A percentile compares a stretch with the other conserved stretches of the same genome.
These are phyloP conservation scores for Alsophila aescularia DNA, from an alignment of 2,888 invertebrate genomes.

Conservation along the genomic window DNA sequence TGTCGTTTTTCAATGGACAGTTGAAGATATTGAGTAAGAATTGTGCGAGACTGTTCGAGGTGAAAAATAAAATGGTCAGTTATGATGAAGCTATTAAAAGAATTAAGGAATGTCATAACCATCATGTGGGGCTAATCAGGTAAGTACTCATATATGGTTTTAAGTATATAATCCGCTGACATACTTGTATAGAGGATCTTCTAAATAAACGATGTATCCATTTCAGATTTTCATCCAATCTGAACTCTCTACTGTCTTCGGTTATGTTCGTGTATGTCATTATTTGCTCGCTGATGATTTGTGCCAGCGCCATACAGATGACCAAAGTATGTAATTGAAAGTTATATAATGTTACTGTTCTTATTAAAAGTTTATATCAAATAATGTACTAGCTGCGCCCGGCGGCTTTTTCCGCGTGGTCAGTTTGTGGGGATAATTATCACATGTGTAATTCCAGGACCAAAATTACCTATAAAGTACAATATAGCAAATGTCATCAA, in stretches of 20 bases:
- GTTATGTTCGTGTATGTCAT: constrained; percentile 76
- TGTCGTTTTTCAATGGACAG: constrained; percentile 74
- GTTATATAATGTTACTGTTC: too few species aligned
- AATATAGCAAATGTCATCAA: too few species aligned
- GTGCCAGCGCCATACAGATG: constrained; percentile 72
- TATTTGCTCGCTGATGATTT: constrained; percentile 78
- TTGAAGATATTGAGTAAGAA: constrained; percentile 60
- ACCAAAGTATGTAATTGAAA: constrained; percentile 55
- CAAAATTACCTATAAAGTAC: too few species aligned
- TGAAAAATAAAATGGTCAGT: constrained; percentile 39
- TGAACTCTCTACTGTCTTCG: constrained; percentile 70
- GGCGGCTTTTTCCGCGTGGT: too few species aligned
- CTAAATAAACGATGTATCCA: background rate
- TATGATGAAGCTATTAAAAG: constrained; percentile 48
- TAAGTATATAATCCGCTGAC: background rate
- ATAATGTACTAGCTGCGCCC: too few species aligned
- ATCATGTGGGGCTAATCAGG: constrained; percentile 63
- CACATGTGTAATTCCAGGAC: too few species aligned
- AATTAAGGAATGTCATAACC: constrained; percentile 61
- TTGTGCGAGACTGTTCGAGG: constrained; percentile 59
- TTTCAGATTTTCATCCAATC: constrained; percentile 64
- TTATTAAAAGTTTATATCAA: too few species aligned
- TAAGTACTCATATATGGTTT: constrained; percentile 42
- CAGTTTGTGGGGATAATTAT: too few species aligned
- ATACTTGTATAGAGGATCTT: background rate